Base-by-base conservation (phyloP, 2,888 invertebrate genomes). In the Chrysolina oricalcia region DNA sequence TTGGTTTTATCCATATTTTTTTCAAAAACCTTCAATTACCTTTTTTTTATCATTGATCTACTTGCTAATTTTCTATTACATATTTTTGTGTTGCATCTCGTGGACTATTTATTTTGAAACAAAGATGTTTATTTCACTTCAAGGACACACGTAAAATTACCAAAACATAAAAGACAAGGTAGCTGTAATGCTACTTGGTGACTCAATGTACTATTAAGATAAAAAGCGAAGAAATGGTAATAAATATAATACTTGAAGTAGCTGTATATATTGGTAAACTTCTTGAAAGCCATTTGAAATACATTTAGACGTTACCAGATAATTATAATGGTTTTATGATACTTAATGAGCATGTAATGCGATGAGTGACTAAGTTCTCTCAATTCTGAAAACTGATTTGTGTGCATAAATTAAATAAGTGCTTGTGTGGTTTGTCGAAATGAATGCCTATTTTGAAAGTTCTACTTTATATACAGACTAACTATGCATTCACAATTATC, bases 121-220 rank as follows among this genome's bases (percentile, higher is more conserved):
- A 4, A 35, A 35, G 35, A 35, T 35, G 35, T 35, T 4, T 0
- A 35, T 35, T 6, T 8, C 0, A 35, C 8, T 35, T 35, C 35
- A 35, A 35, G 35, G 35, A 35, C 35, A 35, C 35, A 35, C 8
- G 4, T 35, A 35, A 35, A 35, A 35, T 35, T 35, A 3, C 8
- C 35, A 35, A 35, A 35, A 0, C 8, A 35, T 8, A 35, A 35
- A 6, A 3, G 35, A 35, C 8, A 6, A 35, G 21, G n/a, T 21
- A 56, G 56, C 19, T 59, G 15, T 27, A 27, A 59, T n/a, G 15
- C 4, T 35, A 4, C 23, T 59, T 59, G 59, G n/a, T 59, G 59
- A 15, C 27, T 59, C 27, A 35, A 27, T 15, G n/a, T 27, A n/a
- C 59, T 13, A 59, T 59, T 59, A n/a, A 59, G 59, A 59, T 59